Base-by-base conservation (phyloP, 2,113 vertebrate genomes). In the Pelodiscus sinensis region DNA sequence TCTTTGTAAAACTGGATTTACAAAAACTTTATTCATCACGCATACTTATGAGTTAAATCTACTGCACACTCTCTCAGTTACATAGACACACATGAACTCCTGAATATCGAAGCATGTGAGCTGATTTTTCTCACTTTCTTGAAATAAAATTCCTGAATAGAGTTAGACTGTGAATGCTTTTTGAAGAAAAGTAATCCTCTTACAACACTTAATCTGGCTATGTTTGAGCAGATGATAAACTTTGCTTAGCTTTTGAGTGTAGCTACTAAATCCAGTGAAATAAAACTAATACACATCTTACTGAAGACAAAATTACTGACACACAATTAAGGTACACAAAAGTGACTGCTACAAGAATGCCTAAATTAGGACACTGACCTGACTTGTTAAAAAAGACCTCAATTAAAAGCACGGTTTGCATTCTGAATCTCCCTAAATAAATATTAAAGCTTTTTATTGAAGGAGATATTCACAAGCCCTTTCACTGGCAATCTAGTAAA, bases 181-280 rank as follows among this genome's bases (percentile, higher is more conserved):
- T 87, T 92, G 79, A 88, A 96, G 82, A 38, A 90, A 79, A 90
- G n/a, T 87, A 97, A 96, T 89, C 52, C 54, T 95, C 78, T 95
- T 94, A 86, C 1, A 73, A 56, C 78, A 95, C 94, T 96, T 93
- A 84, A 97, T 85, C 86, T 83, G 71, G 22, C 71, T 90, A 24
- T 81, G 80, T 87, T 94, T 92, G 60, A 95, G 81, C 58, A 87
- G 56, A 62, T 82, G 95, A 92, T 75, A 87, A 95, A 87, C 89
- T 84, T 19, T 19, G 24, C 38, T 57, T 84, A 82, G 84, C 25
- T 35, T 73, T 81, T 51, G 31, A 73, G 9, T 19, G 58, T 56
- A 56, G 73, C 12, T 79, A 89, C 62, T 91, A 87, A 95, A 95
- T 87, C 35, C 25, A 77, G 73, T 89, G 86, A 93, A 97, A 87